Evolutionary conservation across 2,113 vertebrate genomes (phyloP), one percentile per base, ranked within the genome.

Genomic region (Tautogolabrus adspersus): DNA sequence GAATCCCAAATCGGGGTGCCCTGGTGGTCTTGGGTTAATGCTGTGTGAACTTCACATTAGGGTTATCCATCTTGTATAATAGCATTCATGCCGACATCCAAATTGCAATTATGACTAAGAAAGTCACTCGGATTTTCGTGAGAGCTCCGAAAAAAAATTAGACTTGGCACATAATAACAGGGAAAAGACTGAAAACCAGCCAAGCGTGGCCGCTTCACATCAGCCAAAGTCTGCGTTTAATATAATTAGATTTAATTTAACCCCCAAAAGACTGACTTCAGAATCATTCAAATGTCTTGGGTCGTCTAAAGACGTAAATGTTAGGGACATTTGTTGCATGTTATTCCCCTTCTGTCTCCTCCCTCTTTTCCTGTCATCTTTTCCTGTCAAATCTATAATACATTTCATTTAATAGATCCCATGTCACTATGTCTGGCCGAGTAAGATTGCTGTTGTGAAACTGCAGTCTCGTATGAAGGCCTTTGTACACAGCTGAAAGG

Each of bases 211-310:
- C 13, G n/a, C 15, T 34, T 61, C 21, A 5, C 3, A 0, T 61
- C 46, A 38, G 70, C 46, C 57, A 70, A 51, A 40, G 30, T 15
- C 64, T 56, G 52, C n/a, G 15, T 57, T 57, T 13, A 30, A 21
- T 9, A 55, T 56, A 72, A 52, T 61, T 61, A 52, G 23, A 55
- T 64, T 46, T 16, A 44, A 44, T 52, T 42, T n/a, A 62, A 55
- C 51, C 18, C 22, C 44, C 15, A 7, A 38, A 18, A 3, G 47
- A 19, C 46, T 40, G 30, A 7, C 18, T n/a, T 8, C 8, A n/a
- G n/a, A 52, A 49, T 49, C 47, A 49, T 49, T 49, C 16, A 49
- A 49, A 19, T 15, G 47, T 18, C 47, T 7, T 18, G 15, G 47
- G 16, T 18, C 19, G 47, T 49, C 47, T 18, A 18, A 52, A 52